A percentile compares a stretch with the other conserved stretches of the same genome.
These are phyloP conservation scores for Phoenicopterus ruber DNA, from an alignment of 2,113 vertebrate genomes.

Conservation along the genomic window DNA sequence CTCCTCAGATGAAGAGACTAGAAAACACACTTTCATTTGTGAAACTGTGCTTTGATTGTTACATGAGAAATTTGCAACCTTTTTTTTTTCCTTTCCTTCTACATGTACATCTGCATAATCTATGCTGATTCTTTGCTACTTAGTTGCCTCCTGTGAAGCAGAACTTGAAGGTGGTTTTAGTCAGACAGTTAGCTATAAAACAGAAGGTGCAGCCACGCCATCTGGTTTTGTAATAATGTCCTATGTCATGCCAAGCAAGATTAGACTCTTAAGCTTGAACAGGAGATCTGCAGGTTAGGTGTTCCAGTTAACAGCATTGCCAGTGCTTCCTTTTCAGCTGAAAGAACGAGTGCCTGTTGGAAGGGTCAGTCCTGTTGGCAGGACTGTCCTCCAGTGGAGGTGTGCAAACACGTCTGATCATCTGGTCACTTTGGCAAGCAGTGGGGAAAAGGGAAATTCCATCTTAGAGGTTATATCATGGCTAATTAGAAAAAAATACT, in stretches of 20 bases:
- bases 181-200: background rate
- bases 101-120: background rate
- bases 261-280: background rate
- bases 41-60: background rate
- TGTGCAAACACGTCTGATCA: background rate
- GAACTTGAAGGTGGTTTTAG: background rate
- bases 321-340: background rate
- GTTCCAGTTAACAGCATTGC: background rate
- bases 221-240: background rate
- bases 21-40: background rate
- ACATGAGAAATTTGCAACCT: fast-evolving
- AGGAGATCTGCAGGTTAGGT: background rate
- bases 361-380: background rate
- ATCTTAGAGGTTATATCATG: background rate
- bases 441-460: background rate
- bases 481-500: background rate
- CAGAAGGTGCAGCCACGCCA: background rate
- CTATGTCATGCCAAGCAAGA: background rate
- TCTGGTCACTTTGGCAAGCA: background rate
- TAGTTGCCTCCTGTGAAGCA: background rate
- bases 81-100: background rate
- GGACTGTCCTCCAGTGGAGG: background rate
- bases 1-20: background rate
- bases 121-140: background rate
- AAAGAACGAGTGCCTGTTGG: background rate